phyloP scores from a whole-genome alignment of 2,888 invertebrate species.

The Lepidochrysops patricia region DNA sequence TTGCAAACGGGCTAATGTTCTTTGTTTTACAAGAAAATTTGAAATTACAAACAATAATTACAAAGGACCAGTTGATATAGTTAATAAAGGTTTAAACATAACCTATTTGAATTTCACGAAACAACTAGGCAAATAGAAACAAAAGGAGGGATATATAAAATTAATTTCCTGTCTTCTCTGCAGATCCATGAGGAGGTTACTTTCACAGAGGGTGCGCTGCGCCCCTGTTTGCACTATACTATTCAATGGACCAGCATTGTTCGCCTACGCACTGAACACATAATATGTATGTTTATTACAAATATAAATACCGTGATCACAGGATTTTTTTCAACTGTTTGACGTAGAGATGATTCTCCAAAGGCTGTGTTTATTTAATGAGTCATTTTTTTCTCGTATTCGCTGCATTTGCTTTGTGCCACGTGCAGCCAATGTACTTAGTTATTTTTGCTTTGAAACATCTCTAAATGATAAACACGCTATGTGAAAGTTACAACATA shows the following conservation, averaged over 20 bases:
- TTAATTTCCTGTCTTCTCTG: conserved; percentile 10
- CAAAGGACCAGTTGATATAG: no score
- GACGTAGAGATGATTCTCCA: conserved; percentile 1
- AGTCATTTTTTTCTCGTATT: not conserved
- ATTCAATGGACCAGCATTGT: conserved; percentile 59
- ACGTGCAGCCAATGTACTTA: not conserved
- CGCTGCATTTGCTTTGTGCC: not conserved
- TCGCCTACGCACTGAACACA: conserved; percentile 33
- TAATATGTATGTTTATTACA: conserved; percentile 27
- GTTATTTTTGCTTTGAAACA: not conserved
- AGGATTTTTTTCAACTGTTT: conserved; percentile 2
- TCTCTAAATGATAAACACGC: not conserved
- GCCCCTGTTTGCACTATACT: conserved; percentile 63
- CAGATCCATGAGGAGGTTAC: conserved; percentile 33
- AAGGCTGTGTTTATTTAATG: not conserved
- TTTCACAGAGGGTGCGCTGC: conserved; percentile 46
- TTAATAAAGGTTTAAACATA: not conserved
- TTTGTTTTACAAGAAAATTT: not conserved
- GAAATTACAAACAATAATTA: no score
- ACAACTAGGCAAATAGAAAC: not conserved
- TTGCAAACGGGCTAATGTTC: conserved; percentile 12
- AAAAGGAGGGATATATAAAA: not conserved
- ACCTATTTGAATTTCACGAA: not conserved
- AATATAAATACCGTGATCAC: conserved; percentile 8
- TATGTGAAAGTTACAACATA: not conserved